A percentile compares a stretch with the other conserved stretches of the same genome.
These are phyloP conservation scores for Drosophila murphyi DNA, from an alignment of 1,140 invertebrate genomes.

Conservation along the genomic window DNA sequence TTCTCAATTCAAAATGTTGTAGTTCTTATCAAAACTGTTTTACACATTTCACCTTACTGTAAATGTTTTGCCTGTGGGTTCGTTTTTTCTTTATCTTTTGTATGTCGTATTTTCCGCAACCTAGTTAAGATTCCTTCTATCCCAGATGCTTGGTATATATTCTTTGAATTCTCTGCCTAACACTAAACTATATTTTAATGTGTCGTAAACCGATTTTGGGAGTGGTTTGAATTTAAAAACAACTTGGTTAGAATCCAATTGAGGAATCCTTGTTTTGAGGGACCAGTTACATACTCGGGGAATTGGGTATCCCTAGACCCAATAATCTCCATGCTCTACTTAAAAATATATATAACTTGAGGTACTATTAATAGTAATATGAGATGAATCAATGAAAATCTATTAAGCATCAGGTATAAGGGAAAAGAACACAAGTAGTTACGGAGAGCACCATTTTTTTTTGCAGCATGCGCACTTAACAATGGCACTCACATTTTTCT, in stretches of 20 bases:
- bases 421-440: neutral
- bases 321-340: no score
- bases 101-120: neutral
- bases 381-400: neutral
- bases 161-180: neutral
- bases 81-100: neutral
- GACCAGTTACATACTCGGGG: no score
- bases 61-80: constrained; percentile 19
- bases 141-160: constrained; percentile 7
- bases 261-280: neutral
- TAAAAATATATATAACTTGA: no score
- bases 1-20: constrained; percentile 1
- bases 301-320: no score
- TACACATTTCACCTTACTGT: constrained; percentile 38
- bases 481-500: neutral
- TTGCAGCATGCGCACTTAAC: neutral
- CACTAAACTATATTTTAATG: no score
- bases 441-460: neutral
- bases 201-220: no score
- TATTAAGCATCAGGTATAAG: neutral
- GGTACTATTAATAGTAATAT: neutral
- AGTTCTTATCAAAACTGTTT: constrained; percentile 13
- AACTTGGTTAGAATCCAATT: no score
- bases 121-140: neutral
- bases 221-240: no score